Conservation (phyloP, 2,888 invertebrate genomes). For the Halocaridina rubra region DNA sequence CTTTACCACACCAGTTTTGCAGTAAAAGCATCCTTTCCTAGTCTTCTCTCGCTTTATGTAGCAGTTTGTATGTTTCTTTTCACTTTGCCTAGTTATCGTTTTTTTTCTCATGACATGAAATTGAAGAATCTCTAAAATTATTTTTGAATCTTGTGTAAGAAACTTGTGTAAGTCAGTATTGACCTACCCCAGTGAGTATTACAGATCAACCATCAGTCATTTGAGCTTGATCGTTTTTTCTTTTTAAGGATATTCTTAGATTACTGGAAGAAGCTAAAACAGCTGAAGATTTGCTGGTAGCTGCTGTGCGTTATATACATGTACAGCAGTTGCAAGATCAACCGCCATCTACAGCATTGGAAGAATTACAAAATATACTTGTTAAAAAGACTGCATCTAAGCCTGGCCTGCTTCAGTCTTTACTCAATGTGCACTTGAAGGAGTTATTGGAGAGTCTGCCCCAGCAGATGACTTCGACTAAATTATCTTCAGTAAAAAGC, state of each 20-base stretch:
- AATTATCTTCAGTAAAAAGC: not conserved
- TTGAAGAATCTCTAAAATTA: too few species aligned
- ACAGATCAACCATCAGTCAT: too few species aligned
- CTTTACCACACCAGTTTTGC: too few species aligned
- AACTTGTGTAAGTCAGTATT: too few species aligned
- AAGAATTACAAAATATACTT: constrained; percentile 45
- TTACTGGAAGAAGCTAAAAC: constrained; percentile 50
- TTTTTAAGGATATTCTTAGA: constrained; percentile 24
- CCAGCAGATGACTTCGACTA: constrained; percentile 18
- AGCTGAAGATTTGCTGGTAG: constrained; percentile 48
- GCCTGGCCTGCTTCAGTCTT: constrained; percentile 41
- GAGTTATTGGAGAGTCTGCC: constrained; percentile 48
- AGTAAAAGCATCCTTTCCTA: too few species aligned
- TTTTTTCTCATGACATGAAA: too few species aligned
- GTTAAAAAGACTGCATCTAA: constrained; percentile 55
- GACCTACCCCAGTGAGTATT: too few species aligned
- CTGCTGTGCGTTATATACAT: constrained; percentile 46
- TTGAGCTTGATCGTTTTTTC: too few species aligned
- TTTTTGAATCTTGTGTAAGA: too few species aligned
- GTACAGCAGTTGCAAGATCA: constrained; percentile 24
- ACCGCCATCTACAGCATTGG: constrained; percentile 15
- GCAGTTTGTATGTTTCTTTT: too few species aligned
- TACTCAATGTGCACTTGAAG: constrained; percentile 46
- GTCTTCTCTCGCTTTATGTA: too few species aligned
- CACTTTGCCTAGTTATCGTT: too few species aligned